Evolutionary conservation across 1,140 invertebrate genomes (phyloP).

Genomic region (Lethrus apterus): DNA sequence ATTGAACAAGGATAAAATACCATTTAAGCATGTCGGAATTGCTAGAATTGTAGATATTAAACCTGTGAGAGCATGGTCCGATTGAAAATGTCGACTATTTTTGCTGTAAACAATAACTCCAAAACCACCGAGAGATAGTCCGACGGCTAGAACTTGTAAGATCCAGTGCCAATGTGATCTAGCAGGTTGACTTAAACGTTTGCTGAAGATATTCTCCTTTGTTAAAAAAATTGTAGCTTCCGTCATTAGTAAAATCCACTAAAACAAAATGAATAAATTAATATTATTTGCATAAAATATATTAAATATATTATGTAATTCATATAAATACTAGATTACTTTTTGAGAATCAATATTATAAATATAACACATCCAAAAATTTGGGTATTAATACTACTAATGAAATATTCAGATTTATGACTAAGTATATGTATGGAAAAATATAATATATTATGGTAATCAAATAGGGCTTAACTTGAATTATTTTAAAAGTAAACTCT

Average conservation of each 20-base stretch:
- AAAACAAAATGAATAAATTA: too few relatives aligned
- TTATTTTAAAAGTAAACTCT: too few relatives aligned
- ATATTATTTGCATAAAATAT: too few relatives aligned
- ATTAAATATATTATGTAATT: too few relatives aligned
- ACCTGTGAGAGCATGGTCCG: constrained; percentile 8
- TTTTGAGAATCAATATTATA: too few relatives aligned
- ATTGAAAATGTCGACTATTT: constrained; percentile 10
- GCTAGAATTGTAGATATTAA: constrained; percentile 7
- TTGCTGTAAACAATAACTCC: constrained; percentile 2
- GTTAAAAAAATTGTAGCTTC: constrained; percentile 1
- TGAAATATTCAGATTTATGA: too few relatives aligned
- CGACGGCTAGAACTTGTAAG: background rate
- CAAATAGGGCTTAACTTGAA: too few relatives aligned
- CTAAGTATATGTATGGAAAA: too few relatives aligned
- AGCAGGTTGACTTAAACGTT: background rate
- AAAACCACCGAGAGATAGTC: constrained; percentile 8
- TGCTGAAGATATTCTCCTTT: constrained; percentile 10
- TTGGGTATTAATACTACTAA: too few relatives aligned
- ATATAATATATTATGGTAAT: too few relatives aligned
- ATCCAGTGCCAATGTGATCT: constrained; percentile 7
- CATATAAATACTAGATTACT: too few relatives aligned
- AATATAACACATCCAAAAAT: too few relatives aligned
- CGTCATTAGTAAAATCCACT: constrained; percentile 4
- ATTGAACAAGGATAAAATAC: constrained; percentile 2
- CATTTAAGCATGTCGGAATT: background rate